Evolutionary conservation across 2,113 vertebrate genomes (phyloP).

Genomic region (Brachyistius frenatus): DNA sequence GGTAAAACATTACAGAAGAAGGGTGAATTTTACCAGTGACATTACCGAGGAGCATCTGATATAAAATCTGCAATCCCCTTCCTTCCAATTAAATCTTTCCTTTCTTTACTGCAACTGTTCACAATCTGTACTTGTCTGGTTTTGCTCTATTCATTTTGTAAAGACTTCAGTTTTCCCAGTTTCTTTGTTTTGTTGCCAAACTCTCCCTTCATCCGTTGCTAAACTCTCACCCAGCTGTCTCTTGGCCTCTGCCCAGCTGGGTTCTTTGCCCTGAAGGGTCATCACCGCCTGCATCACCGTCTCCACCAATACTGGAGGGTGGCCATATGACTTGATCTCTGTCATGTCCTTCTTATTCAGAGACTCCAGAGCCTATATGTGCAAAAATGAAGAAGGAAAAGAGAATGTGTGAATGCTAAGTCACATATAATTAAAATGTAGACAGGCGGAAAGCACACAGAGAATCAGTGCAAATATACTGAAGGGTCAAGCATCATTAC

Average conservation of each 20-base stretch:
- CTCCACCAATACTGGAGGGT: constrained; percentile 89
- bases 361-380: constrained; percentile 90
- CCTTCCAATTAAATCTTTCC: not conserved
- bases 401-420: not conserved
- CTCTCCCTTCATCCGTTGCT: not conserved
- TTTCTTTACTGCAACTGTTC: not conserved
- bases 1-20: not conserved
- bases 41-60: too few species aligned
- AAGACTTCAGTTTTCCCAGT: not conserved
- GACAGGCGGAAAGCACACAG: not conserved
- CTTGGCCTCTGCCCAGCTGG: constrained; percentile 92
- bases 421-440: not conserved
- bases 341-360: constrained; percentile 94
- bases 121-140: not conserved
- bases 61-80: not conserved
- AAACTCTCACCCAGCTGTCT: constrained; percentile 88
- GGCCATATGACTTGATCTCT: constrained; percentile 92
- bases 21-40: too few species aligned
- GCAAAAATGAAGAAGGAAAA: not conserved
- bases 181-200: constrained; percentile 3
- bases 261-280: constrained; percentile 90
- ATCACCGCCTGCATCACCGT: constrained; percentile 94
- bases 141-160: not conserved
- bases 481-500: not conserved
- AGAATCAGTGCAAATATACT: not conserved